Base-by-base conservation (phyloP, 2,888 invertebrate genomes). In the Mythimna pallens region DNA sequence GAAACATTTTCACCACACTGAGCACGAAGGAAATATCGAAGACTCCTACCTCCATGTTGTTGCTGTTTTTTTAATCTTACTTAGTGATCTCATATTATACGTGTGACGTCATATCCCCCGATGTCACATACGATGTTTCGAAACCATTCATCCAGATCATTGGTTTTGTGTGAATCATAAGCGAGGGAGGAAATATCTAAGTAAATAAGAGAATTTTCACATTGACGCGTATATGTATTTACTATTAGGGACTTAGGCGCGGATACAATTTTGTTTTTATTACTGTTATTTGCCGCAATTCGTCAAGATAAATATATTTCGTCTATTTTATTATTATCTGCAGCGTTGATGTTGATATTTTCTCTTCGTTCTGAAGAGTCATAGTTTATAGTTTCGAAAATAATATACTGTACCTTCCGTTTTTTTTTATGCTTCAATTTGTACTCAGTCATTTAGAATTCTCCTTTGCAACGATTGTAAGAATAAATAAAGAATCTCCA, bases 21-120 rank as follows among this genome's bases (percentile, higher is more conserved):
- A 81, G 69, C 80, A 80, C 70, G 72, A 76, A 65, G 78, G 68
- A 85, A 86, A 89, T 84, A 87, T 81, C 68, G 70, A 82, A 70
- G 82, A 81, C 66, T 71, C 69, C 72, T 67, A 78, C 75, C 64
- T 81, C 74, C 54, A 65, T 66, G 34, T 79, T 72, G 76, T 67
- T 81, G 77, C 69, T 74, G 67, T 78, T 81, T 88, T 81, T 89
- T 88, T 88, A 90, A 91, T 91, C 87, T 87, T 81, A 87, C 86
- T 86, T 82, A 86, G 87, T 78, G 84, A 87, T 86, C 81, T 78
- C 70, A 68, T 78, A 77, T 81, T 81, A 83, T 83, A 80, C 57
- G 64, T 78, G 73, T 81, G 77, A 84, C 71, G 77, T 70, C 75
- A 70, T 77, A 70, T 73, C 73, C 76, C 65, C 67, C 65, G 65